Percentiles rank a stretch among this genome's conserved stretches.
phyloP scores from a whole-genome alignment of 2,888 invertebrate genomes.

The Protodeltote pygarga region DNA sequence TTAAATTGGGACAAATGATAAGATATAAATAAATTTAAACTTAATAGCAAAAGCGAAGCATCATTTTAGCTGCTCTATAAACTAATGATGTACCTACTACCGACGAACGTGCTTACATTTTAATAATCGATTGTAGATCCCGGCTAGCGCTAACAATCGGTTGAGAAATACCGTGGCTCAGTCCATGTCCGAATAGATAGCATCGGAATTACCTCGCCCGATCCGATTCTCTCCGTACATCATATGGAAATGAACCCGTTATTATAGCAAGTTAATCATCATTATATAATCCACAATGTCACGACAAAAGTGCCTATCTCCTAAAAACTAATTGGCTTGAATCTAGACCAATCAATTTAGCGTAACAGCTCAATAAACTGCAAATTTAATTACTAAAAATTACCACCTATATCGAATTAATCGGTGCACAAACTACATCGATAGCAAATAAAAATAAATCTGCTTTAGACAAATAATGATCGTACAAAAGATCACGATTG shows the following conservation, averaged over 20 bases:
- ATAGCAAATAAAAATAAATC: conserved; percentile 43
- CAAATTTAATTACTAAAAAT: conserved; percentile 22
- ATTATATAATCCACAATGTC: conserved; percentile 18
- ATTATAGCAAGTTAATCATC: conserved; percentile 16
- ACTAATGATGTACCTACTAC: conserved; percentile 73
- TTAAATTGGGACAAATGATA: no score
- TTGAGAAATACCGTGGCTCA: conserved; percentile 64
- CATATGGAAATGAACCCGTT: conserved; percentile 29
- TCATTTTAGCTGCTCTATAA: conserved; percentile 59
- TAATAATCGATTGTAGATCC: conserved; percentile 76
- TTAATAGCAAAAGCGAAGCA: conserved; percentile 23
- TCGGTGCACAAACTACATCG: conserved; percentile 12
- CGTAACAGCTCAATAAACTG: conserved; percentile 1
- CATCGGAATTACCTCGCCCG: conserved; percentile 53
- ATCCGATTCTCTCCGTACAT: conserved; percentile 39
- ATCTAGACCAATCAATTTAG: conserved; percentile 12
- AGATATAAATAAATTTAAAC: neutral
- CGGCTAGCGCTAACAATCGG: conserved; percentile 61
- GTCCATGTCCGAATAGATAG: conserved; percentile 56
- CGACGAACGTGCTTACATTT: conserved; percentile 73
- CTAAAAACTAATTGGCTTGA: conserved; percentile 13
- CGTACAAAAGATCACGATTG: conserved; percentile 54
- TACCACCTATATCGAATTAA: conserved; percentile 27
- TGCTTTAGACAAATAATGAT: conserved; percentile 51
- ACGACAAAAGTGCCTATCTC: conserved; percentile 9